Conservation (phyloP, 2,888 invertebrate genomes). For the Polietes domitor region DNA sequence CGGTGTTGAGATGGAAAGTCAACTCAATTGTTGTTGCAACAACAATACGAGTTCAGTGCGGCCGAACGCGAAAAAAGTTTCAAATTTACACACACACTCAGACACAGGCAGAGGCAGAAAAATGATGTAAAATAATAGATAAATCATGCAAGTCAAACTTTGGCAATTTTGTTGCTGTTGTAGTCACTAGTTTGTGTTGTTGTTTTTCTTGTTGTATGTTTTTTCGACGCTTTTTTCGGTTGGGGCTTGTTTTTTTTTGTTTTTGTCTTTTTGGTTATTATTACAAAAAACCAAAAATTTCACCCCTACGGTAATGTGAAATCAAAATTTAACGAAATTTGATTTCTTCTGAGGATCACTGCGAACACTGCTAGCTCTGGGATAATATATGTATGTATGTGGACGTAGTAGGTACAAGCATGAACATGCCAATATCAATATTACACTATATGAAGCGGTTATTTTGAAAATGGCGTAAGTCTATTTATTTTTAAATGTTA, state of each 20-base stretch:
- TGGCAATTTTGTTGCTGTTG: constrained; percentile 56
- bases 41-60: constrained; percentile 7
- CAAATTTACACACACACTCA: constrained; percentile 7
- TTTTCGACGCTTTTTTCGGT: constrained; percentile 19
- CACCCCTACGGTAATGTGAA: constrained; percentile 68
- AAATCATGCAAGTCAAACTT: constrained; percentile 69
- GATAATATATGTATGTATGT: not conserved
- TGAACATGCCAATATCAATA: not conserved
- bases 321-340: constrained; percentile 68
- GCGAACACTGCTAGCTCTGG: not conserved
- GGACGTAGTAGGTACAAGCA: not conserved
- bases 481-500: too few relatives aligned
- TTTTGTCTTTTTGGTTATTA: constrained; percentile 44
- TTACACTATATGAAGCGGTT: not conserved
- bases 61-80: constrained; percentile 16
- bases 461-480: not conserved
- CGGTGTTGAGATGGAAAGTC: constrained; percentile 54
- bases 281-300: constrained; percentile 63
- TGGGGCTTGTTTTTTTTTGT: too few relatives aligned
- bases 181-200: not conserved
- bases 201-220: constrained; percentile 1
- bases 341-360: constrained; percentile 55
- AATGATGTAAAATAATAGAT: constrained; percentile 68
- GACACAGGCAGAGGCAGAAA: too few relatives aligned
- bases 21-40: constrained; percentile 41